Evolutionary conservation across 64 coral and sea anemone species (phyloP).

Genomic region (Exaiptasia diaphana): DNA sequence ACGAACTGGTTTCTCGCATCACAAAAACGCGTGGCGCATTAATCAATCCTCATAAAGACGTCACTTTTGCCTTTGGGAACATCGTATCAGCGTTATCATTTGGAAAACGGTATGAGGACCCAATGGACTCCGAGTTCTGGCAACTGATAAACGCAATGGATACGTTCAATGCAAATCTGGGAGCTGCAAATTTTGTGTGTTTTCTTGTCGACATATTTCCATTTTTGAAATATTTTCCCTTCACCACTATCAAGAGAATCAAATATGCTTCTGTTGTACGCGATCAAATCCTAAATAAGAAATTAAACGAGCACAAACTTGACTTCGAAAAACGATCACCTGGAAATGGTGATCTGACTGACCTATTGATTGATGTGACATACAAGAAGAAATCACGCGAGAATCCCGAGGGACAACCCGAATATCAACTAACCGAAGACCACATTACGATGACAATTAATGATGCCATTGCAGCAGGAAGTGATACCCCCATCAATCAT

Average conservation of each 20-base stretch:
- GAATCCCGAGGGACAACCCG: neutral
- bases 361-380: neutral
- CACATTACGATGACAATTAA: slow-evolving; percentile 58
- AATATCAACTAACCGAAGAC: slow-evolving; percentile 21
- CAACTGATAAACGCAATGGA: slow-evolving; percentile 8
- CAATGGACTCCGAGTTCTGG: slow-evolving; percentile 18
- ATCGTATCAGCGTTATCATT: slow-evolving; percentile 21
- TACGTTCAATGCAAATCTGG: neutral
- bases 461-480: slow-evolving; percentile 51
- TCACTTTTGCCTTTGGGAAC: slow-evolving; percentile 23
- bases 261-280: neutral
- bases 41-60: neutral
- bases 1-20: slow-evolving; percentile 4
- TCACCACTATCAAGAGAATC: slow-evolving; percentile 5
- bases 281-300: slow-evolving; percentile 57
- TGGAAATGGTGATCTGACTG: neutral
- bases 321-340: neutral
- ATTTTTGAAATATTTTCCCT: slow-evolving; percentile 35
- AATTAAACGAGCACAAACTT: slow-evolving; percentile 31
- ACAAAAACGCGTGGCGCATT: neutral
- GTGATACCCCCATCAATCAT: slow-evolving; percentile 29
- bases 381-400: neutral
- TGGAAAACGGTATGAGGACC: slow-evolving; percentile 26
- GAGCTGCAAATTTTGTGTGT: slow-evolving; percentile 43
- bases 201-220: slow-evolving; percentile 56